Base-by-base conservation (phyloP, 2,888 invertebrate species). In the Heteropelma amictum region DNA sequence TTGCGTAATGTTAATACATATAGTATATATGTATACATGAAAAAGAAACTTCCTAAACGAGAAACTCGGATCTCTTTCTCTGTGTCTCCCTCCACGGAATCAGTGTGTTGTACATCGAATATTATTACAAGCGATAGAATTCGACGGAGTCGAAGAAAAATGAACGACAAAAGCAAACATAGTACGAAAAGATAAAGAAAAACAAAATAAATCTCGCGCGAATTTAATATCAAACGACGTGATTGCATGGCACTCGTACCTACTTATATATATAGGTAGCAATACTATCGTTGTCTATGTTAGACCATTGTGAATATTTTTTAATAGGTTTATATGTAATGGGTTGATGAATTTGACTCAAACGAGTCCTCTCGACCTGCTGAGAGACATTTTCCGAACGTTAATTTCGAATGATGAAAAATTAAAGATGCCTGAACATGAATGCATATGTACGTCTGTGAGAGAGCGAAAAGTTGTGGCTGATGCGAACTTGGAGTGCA, bases 251-350 rank as follows among this genome's bases (percentile, higher is more conserved):
- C 61, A 70, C 63, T 70, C 54, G 65, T 61, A 73, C 61, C 77
- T 63, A 51, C n/a, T n/a, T n/a, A n/a, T 19, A 28, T 28, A 79
- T 17, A 77, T 83, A 84, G 81, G 70, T 85, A 84, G 81, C 78
- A 82, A 82, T 84, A 83, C 76, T 82, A 81, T 84, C 80, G 82
- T 80, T 80, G 82, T 87, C 83, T 84, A 84, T 77, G 86, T 86
- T 87, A 87, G 87, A 85, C 82, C 77, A 86, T 82, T 87, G 85
- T 87, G 85, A 86, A 86, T 86, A 87, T 84, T 87, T 85, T 87
- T 84, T 85, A 84, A 87, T 86, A 87, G 86, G 79, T 87, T 86
- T 87, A 87, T 84, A 67, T 56, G 19, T 71, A 82, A 87, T 82
- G 71, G 79, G 86, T 87, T 87, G 81, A 79, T 77, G 78, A 78